Evolutionary conservation across 1,140 invertebrate species (phyloP).

Genomic region (Pogonomyrmex barbatus): DNA sequence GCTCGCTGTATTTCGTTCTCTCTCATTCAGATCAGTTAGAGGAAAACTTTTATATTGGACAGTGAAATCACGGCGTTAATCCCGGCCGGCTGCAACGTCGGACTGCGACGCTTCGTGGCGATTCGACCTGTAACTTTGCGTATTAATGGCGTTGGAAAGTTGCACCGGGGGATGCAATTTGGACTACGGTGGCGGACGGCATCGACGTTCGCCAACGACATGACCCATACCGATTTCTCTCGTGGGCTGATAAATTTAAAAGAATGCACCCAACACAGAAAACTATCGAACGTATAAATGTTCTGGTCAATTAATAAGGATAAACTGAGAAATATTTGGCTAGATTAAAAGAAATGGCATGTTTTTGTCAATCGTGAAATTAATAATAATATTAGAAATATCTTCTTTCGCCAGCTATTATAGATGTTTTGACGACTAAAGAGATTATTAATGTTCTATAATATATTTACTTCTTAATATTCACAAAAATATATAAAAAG

Average conservation of each 20-base stretch:
- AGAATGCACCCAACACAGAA: neutral
- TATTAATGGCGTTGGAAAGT: conserved; percentile 58
- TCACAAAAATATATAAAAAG: neutral
- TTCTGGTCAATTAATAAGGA: neutral
- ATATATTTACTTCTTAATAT: neutral
- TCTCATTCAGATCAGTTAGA: neutral
- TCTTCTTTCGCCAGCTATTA: neutral
- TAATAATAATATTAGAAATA: neutral
- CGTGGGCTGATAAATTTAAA: neutral
- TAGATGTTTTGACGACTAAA: neutral
- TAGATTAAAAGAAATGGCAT: neutral
- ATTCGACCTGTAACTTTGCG: conserved; percentile 52
- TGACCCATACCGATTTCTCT: neutral
- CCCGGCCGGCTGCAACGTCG: conserved; percentile 48
- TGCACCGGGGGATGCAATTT: conserved; percentile 47
- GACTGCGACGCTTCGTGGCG: conserved; percentile 48
- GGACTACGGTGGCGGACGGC: conserved; percentile 19
- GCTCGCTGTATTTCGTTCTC: neutral
- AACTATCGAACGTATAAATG: conserved; percentile 2
- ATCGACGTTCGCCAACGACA: conserved; percentile 16
- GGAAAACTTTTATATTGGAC: conserved; percentile 75
- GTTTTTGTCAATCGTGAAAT: conserved; percentile 11
- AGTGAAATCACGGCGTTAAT: conserved; percentile 74
- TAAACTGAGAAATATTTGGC: neutral
- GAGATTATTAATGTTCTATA: no score